A percentile compares a stretch with the other conserved stretches of the same genome.
These are phyloP conservation scores for Gambusia yucatana DNA, from an alignment of 2,797 vertebrate genomes.

Conservation along the genomic window DNA sequence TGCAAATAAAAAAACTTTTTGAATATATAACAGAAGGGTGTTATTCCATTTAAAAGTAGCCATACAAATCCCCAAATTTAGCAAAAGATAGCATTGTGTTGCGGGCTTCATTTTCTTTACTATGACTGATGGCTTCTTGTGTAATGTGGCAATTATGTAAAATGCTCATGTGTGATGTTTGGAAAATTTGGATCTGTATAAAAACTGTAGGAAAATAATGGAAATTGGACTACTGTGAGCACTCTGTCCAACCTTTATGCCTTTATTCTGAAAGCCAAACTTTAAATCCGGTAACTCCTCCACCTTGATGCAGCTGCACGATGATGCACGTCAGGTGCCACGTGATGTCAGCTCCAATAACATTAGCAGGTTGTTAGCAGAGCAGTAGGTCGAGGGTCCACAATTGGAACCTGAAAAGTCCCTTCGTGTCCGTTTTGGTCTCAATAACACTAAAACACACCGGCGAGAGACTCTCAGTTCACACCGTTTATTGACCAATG, in stretches of 20 bases:
- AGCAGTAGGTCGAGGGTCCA: neutral
- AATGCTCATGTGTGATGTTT: neutral
- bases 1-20: no score
- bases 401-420: constrained; percentile 16
- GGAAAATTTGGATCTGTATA: neutral
- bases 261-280: constrained; percentile 52
- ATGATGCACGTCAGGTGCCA: constrained; percentile 67
- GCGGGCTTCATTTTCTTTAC: neutral
- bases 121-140: neutral
- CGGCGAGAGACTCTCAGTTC: constrained; percentile 50
- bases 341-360: constrained; percentile 66
- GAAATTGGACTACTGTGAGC: neutral
- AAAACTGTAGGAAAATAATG: neutral
- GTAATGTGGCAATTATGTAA: neutral
- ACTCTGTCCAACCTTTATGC: neutral
- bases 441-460: constrained; percentile 27
- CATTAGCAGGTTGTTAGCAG: constrained; percentile 48
- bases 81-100: neutral
- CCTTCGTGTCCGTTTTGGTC: constrained; percentile 52
- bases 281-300: neutral
- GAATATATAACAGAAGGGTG: neutral
- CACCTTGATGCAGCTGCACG: constrained; percentile 21
- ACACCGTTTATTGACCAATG: constrained; percentile 78
- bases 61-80: neutral
- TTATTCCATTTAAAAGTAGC: neutral